Evolutionary conservation across 2,797 vertebrate species (phyloP), one percentile per base, ranked within the genome.

Genomic region (Tenualosa ilisha): DNA sequence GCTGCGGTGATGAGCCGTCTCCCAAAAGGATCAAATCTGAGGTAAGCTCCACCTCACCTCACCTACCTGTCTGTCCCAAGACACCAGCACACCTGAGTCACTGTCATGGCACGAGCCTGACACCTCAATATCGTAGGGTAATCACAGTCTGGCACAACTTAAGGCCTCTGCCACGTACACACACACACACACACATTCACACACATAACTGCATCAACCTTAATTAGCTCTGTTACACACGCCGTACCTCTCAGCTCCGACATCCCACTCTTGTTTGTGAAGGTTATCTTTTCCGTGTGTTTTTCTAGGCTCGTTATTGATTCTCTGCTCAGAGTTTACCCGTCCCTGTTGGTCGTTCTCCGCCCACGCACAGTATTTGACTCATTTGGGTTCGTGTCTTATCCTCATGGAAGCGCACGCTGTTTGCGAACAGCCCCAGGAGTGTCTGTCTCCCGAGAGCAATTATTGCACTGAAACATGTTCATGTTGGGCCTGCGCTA

Each of bases 11-110:
- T 84, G 98, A 99, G 89, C 95, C 97, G 51, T 99, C 97, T 22
- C 97, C 97, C 1, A 99, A 99, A 89, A 96, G 97, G 91, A 98
- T 99, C 89, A 99, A 99, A 93, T 96, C 97, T 13, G 98, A 99
- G 97, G 98, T 98, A 94, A 83, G 90, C 83, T 68, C 26, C 40
- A 50, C 53, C 20, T 49, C 40, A 50, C 53, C 20, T 49, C 26
- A 31, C 51, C 51, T 3, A 46, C 46, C 46, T 46, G 46, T 46
- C 46, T 46, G 46, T 46, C 46, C 46, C 46, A 7, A 46, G 46
- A 46, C 46, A 46, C 46, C 7, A 46, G 4, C 7, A 46, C 46
- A 46, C 46, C 46, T 46, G 46, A 46, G 7, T 7, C 13, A 15
- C 37, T 40, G 68, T 5, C 15, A 17, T 43, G 68, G 40, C 65